These are phyloP conservation scores for Halcyon malimbica DNA, from an alignment of 2,113 vertebrate genomes.

Conservation along the genomic window DNA sequence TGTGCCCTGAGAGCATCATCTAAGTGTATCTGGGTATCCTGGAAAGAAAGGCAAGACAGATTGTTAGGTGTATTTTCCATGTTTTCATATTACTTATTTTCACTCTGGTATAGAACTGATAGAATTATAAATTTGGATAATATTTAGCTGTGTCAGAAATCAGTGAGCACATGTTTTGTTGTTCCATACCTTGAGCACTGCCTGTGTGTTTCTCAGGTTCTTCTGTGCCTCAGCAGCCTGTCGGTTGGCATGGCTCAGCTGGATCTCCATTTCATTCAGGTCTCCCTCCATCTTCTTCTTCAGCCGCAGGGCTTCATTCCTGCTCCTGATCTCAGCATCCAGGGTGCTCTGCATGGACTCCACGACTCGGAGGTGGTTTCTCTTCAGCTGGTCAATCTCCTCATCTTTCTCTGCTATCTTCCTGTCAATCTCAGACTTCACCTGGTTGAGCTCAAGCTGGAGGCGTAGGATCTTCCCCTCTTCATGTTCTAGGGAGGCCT, in stretches of 20 bases:
- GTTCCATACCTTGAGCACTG: constrained; percentile 66
- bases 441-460: neutral
- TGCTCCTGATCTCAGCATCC: constrained; percentile 81
- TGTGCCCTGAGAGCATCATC: constrained; percentile 79
- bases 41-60: neutral
- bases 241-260: constrained; percentile 82
- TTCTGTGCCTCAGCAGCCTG: constrained; percentile 76
- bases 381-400: constrained; percentile 79
- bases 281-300: constrained; percentile 86
- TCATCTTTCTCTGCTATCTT: constrained; percentile 75
- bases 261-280: constrained; percentile 85
- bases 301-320: constrained; percentile 74
- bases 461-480: constrained; percentile 82
- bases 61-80: neutral
- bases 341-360: constrained; percentile 78
- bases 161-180: neutral
- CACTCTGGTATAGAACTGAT: neutral
- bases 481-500: constrained; percentile 7
- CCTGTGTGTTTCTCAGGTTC: constrained; percentile 77
- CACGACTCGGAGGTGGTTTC: constrained; percentile 70
- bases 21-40: constrained; percentile 81
- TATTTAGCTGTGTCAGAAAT: neutral
- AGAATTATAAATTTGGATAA: neutral
- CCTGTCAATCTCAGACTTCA: neutral
- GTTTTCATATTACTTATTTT: neutral